Conservation (phyloP, 2,888 invertebrate species). For the Meteorus colon region DNA sequence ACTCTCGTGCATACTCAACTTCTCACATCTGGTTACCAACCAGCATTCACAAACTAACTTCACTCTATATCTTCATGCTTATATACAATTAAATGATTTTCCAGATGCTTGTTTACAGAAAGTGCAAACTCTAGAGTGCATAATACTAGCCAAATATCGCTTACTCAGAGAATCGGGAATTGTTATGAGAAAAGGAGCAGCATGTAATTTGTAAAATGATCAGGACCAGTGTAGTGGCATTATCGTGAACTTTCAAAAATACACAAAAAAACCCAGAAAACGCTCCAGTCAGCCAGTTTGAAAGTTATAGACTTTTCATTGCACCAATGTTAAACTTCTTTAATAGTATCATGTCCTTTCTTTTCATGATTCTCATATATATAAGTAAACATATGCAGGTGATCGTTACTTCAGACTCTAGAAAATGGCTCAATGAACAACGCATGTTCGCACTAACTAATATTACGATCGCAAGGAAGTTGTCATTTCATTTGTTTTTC, state of each 20-base stretch:
- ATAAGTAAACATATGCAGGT: not conserved
- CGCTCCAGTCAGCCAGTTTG: too few relatives aligned
- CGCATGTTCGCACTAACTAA: not conserved
- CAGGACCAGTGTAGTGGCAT: too few relatives aligned
- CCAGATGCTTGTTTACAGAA: not conserved
- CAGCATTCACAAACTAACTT: not conserved
- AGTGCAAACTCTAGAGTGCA: not conserved
- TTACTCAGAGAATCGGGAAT: not conserved
- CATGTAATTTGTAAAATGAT: too few relatives aligned
- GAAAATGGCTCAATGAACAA: not conserved
- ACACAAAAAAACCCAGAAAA: not conserved
- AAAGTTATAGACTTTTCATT: not conserved
- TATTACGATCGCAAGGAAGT: not conserved
- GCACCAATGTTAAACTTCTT: not conserved
- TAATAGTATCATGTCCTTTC: not conserved
- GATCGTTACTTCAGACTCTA: not conserved
- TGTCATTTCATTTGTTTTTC: not conserved
- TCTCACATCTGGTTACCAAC: not conserved
- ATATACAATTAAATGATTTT: not conserved
- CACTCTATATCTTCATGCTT: not conserved
- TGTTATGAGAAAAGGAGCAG: not conserved
- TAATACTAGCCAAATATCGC: not conserved
- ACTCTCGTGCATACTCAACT: constrained; percentile 1
- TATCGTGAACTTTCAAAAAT: not conserved
- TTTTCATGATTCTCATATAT: not conserved